Evolutionary conservation across 1,140 invertebrate species (phyloP).

Genomic region (Oryzaephilus surinamensis): DNA sequence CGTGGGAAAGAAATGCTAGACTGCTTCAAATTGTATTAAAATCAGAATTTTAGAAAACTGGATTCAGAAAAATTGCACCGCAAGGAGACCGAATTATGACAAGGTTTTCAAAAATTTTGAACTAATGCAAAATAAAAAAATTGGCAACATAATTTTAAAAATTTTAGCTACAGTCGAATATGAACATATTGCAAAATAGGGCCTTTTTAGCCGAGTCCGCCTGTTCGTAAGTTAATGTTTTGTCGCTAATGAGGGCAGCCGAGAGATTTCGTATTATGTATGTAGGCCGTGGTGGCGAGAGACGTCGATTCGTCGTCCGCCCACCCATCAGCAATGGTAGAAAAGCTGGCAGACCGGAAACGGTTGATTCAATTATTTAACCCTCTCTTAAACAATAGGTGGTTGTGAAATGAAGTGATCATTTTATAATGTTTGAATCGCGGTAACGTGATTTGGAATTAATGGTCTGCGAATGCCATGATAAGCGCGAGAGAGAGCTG

Average conservation of each 20-base stretch:
- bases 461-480: slow-evolving; percentile 36
- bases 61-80: slow-evolving; percentile 4
- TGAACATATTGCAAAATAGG: neutral
- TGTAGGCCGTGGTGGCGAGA: neutral
- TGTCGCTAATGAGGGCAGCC: slow-evolving; percentile 12
- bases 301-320: slow-evolving; percentile 8
- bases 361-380: slow-evolving; percentile 37
- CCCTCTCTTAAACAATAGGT: slow-evolving; percentile 40
- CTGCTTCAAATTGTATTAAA: slow-evolving; percentile 3
- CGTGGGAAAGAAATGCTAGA: too few relatives aligned
- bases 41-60: slow-evolving; percentile 5
- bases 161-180: slow-evolving; percentile 5
- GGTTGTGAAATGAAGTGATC: slow-evolving; percentile 38
- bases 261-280: neutral
- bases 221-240: slow-evolving; percentile 18
- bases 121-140: too few relatives aligned
- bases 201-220: slow-evolving; percentile 1
- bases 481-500: slow-evolving; percentile 36
- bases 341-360: slow-evolving; percentile 30
- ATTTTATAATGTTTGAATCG: slow-evolving; percentile 38
- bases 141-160: slow-evolving; percentile 3
- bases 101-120: neutral
- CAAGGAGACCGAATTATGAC: neutral
- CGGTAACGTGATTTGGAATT: slow-evolving; percentile 38
- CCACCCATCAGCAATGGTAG: too few relatives aligned